Evolutionary conservation across 2,888 invertebrate genomes (phyloP).

Genomic region (Esperia sulphurella): DNA sequence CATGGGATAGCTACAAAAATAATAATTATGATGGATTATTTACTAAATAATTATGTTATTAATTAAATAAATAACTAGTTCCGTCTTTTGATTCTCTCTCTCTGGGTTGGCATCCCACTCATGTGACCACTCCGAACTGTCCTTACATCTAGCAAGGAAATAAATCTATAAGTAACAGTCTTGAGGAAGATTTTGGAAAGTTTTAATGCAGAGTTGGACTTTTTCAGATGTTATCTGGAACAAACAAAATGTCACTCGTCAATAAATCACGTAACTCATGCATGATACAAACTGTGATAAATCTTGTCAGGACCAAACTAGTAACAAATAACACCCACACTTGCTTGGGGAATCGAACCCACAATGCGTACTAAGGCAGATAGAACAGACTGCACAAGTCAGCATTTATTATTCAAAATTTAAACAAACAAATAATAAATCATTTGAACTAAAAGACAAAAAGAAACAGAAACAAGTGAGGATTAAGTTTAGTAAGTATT

Average conservation of each 20-base stretch:
- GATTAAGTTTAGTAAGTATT: too few species aligned
- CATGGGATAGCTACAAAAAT: conserved; percentile 35
- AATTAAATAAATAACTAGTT: conserved; percentile 69
- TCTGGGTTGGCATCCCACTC: conserved; percentile 59
- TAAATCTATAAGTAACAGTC: conserved; percentile 64
- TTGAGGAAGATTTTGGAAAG: conserved; percentile 75
- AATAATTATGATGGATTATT: conserved; percentile 38
- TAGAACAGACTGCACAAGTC: too few species aligned
- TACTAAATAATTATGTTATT: conserved; percentile 46
- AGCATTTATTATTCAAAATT: too few species aligned
- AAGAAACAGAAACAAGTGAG: too few species aligned
- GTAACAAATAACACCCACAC: too few species aligned
- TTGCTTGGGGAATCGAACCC: too few species aligned
- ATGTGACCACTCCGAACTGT: conserved; percentile 35
- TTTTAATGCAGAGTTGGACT: conserved; percentile 51
- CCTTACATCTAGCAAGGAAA: conserved; percentile 46
- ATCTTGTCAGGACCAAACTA: too few species aligned
- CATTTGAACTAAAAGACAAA: too few species aligned
- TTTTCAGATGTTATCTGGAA: conserved; percentile 68
- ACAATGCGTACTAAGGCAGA: too few species aligned
- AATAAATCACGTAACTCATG: neutral
- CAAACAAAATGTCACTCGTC: conserved; percentile 27
- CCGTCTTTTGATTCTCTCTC: conserved; percentile 78
- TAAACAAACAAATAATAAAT: too few species aligned
- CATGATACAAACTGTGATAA: neutral